These are phyloP conservation scores for Gobiocypris rarus DNA, from an alignment of 2,113 vertebrate genomes.

Conservation along the genomic window DNA sequence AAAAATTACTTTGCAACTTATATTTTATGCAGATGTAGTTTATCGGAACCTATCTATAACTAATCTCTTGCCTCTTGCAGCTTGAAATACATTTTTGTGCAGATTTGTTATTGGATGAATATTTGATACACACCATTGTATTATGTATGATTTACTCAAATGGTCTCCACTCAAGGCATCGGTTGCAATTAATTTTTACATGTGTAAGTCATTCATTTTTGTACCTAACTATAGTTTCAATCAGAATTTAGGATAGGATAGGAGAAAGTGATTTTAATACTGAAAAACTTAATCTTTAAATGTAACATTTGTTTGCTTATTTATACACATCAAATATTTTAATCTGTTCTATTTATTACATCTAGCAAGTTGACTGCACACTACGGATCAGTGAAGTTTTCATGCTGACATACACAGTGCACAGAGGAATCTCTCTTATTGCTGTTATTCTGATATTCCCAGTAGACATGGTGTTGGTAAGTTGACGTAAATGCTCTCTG, in stretches of 20 bases:
- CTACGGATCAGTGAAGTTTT: background rate
- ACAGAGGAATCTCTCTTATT: conserved; percentile 40
- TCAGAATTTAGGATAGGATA: background rate
- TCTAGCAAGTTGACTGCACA: background rate
- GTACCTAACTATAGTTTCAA: background rate
- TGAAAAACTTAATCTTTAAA: background rate
- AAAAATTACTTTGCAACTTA: too few species aligned
- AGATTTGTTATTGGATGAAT: too few species aligned
- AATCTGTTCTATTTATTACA: background rate
- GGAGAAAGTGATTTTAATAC: too few species aligned
- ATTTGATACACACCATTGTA: too few species aligned
- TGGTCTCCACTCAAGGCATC: too few species aligned
- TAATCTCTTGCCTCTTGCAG: too few species aligned
- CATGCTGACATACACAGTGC: background rate
- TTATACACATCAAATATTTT: background rate
- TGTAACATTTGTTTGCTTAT: background rate
- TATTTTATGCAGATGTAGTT: too few species aligned
- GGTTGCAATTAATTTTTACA: too few species aligned
- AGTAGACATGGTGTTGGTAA: conserved; percentile 61
- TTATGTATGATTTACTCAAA: too few species aligned
- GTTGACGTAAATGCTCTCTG: conserved; percentile 66
- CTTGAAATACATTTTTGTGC: too few species aligned
- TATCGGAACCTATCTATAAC: too few species aligned
- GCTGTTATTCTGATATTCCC: conserved; percentile 66
- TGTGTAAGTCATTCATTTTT: background rate